Percentiles rank a stretch among this genome's conserved stretches.
These are phyloP conservation scores for Silurus aristotelis DNA, from an alignment of 2,797 vertebrate genomes.

Conservation along the genomic window DNA sequence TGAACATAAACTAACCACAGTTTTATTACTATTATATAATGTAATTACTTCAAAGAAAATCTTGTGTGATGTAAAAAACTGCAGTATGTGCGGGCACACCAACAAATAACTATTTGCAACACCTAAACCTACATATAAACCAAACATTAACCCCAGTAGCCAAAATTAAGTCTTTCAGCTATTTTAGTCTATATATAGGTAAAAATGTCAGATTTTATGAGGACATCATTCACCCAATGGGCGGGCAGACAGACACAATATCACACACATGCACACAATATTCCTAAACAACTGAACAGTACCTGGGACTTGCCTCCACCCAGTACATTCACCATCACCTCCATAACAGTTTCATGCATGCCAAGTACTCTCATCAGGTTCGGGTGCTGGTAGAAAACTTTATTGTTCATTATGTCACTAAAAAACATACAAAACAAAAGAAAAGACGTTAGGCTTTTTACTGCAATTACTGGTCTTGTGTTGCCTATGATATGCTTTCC, in stretches of 20 bases:
- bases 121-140: too few species aligned
- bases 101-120: too few species aligned
- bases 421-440: slow-evolving; percentile 29
- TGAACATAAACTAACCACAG: background rate
- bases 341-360: slow-evolving; percentile 99
- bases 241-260: background rate
- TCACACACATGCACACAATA: slow-evolving; percentile 4
- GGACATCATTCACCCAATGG: too few species aligned
- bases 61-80: background rate
- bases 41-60: background rate
- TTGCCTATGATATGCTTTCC: slow-evolving; percentile 2
- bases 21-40: background rate
- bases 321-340: slow-evolving; percentile 98
- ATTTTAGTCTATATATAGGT: too few species aligned
- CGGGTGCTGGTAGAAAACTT: slow-evolving; percentile 98
- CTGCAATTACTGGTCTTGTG: background rate
- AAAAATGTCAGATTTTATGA: too few species aligned
- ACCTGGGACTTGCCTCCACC: slow-evolving; percentile 96
- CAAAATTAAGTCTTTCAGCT: too few species aligned
- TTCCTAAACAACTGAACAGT: slow-evolving; percentile 46
- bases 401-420: slow-evolving; percentile 99
- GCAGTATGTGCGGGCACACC: background rate
- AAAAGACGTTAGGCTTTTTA: background rate
- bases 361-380: slow-evolving; percentile 97
- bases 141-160: too few species aligned